phyloP scores from a whole-genome alignment of 2,113 vertebrate genomes.

The Stigmatopora argus region DNA sequence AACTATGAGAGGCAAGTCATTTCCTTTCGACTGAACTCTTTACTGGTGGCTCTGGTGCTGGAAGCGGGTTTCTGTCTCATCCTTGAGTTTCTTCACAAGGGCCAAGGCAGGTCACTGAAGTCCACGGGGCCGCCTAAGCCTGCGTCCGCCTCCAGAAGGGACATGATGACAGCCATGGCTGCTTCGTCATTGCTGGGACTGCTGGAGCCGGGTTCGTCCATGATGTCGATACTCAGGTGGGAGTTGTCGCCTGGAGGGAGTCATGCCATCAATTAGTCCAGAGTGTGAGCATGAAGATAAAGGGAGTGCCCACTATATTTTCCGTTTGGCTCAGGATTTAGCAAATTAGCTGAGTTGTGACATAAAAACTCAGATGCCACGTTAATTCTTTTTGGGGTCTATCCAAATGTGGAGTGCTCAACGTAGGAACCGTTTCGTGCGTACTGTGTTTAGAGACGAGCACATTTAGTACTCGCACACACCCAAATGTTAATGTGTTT shows the following conservation, averaged over 20 bases:
- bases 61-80: slow-evolving; percentile 2
- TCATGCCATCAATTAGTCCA: background rate
- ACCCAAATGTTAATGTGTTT: too few relatives aligned
- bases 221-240: slow-evolving; percentile 92
- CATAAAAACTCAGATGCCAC: too few relatives aligned
- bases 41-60: slow-evolving; percentile 29
- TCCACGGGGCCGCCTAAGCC: slow-evolving; percentile 95
- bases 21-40: slow-evolving; percentile 17
- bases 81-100: slow-evolving; percentile 74
- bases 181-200: slow-evolving; percentile 97
- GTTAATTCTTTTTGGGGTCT: too few relatives aligned
- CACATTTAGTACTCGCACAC: too few relatives aligned
- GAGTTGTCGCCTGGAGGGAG: slow-evolving; percentile 83
- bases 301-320: background rate
- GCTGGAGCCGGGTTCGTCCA: slow-evolving; percentile 94
- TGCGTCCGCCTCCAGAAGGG: slow-evolving; percentile 94
- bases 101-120: slow-evolving; percentile 98
- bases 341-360: too few relatives aligned
- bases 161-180: slow-evolving; percentile 99
- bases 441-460: too few relatives aligned
- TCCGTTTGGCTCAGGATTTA: too few relatives aligned
- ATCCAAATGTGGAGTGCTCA: too few relatives aligned
- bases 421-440: too few relatives aligned
- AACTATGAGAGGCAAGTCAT: background rate
- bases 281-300: background rate